Percentiles rank a stretch among this genome's conserved stretches.
Conservation (phyloP, 1,140 invertebrate genomes). For the Elysia chlorotica region DNA sequence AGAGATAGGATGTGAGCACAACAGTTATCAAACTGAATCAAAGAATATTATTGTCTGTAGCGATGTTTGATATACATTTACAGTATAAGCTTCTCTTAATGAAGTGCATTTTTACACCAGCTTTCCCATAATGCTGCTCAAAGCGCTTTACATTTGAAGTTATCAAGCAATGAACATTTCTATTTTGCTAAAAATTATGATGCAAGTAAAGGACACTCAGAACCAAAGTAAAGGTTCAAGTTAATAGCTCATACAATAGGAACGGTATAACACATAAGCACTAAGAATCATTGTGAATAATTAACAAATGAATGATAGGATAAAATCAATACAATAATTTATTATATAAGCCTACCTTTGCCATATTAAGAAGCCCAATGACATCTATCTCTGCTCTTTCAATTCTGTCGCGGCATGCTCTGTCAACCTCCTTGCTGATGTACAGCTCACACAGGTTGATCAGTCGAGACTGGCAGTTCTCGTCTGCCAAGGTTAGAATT, state of each 20-base stretch:
- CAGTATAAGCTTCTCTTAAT: too few relatives aligned
- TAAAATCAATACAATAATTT: not conserved
- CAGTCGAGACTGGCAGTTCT: slow-evolving; percentile 47
- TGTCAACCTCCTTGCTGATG: slow-evolving; percentile 55
- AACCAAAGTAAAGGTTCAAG: not conserved
- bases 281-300: not conserved
- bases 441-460: slow-evolving; percentile 56
- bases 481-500: slow-evolving; percentile 46
- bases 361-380: slow-evolving; percentile 46
- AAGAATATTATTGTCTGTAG: too few relatives aligned
- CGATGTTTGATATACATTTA: too few relatives aligned
- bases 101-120: too few relatives aligned
- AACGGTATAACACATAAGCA: not conserved
- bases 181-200: not conserved
- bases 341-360: slow-evolving; percentile 40
- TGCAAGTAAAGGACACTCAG: not conserved
- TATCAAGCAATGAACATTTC: too few relatives aligned
- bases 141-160: too few relatives aligned
- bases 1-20: too few relatives aligned
- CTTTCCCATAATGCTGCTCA: too few relatives aligned
- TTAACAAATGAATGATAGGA: not conserved
- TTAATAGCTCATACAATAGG: not conserved
- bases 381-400: slow-evolving; percentile 54
- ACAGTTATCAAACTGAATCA: too few relatives aligned
- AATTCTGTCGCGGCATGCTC: slow-evolving; percentile 42